phyloP scores from a whole-genome alignment of 2,113 vertebrate genomes.

The Brachionichthys hirsutus region DNA sequence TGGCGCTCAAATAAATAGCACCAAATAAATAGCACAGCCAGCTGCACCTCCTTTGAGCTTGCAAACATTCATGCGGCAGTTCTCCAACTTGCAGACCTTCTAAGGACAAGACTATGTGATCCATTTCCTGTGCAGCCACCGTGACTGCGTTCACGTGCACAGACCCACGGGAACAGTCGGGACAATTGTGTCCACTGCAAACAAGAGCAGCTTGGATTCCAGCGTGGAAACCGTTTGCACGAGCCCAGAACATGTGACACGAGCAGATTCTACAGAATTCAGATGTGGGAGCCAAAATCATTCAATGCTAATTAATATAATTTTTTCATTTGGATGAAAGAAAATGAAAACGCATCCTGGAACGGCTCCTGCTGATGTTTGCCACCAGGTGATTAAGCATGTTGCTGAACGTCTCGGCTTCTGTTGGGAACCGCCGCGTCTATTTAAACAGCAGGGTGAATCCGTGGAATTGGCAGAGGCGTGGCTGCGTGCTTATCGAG shows the following conservation, averaged over 20 bases:
- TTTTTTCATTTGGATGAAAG: no score
- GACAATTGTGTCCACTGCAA: no score
- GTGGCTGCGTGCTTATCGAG: not conserved
- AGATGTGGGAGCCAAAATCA: not conserved
- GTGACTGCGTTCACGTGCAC: slow-evolving; percentile 20
- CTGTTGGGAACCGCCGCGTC: no score
- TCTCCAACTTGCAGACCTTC: slow-evolving; percentile 48
- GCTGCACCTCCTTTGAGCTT: slow-evolving; percentile 17
- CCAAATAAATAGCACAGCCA: slow-evolving; percentile 36
- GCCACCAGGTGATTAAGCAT: no score
- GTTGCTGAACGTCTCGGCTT: not conserved
- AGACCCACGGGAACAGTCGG: not conserved
- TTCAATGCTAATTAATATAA: no score
- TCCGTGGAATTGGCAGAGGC: not conserved
- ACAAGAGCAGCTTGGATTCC: no score
- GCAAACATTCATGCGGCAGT: slow-evolving; percentile 19
- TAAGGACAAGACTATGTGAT: slow-evolving; percentile 62
- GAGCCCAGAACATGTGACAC: no score
- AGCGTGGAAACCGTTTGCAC: no score
- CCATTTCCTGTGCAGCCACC: slow-evolving; percentile 22
- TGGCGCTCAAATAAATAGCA: no score
- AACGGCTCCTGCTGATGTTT: no score
- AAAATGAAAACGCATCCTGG: no score
- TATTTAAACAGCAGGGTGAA: not conserved
- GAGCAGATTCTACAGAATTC: not conserved